phyloP scores from a whole-genome alignment of 2,113 vertebrate genomes.

The Rhinopithecus roxellana region DNA sequence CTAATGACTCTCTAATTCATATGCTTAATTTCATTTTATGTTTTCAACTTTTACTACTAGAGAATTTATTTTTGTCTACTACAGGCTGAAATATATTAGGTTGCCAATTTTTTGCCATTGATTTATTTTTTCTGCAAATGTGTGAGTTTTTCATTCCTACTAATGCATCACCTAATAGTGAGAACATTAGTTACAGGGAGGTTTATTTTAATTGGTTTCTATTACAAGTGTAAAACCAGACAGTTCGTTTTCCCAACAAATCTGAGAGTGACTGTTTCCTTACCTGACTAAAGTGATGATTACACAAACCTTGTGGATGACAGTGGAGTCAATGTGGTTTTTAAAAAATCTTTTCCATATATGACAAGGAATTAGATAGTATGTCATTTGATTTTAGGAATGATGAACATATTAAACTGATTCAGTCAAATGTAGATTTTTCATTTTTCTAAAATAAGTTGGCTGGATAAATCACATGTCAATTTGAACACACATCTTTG shows the following conservation, averaged over 20 bases:
- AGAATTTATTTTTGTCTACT: conserved; percentile 36
- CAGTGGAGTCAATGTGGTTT: background rate
- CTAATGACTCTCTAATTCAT: background rate
- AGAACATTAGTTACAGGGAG: conserved; percentile 6
- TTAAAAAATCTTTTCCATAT: conserved; percentile 46
- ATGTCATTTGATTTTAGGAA: conserved; percentile 47
- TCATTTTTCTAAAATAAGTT: background rate
- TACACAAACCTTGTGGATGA: conserved; percentile 7
- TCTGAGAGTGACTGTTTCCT: conserved; percentile 36
- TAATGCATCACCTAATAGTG: conserved; percentile 49
- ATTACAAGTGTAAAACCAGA: conserved; percentile 50
- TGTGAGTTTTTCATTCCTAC: conserved; percentile 55
- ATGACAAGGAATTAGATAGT: conserved; percentile 28
- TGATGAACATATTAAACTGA: background rate
- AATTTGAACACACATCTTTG: background rate
- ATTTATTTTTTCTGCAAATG: conserved; percentile 46
- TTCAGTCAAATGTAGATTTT: conserved; percentile 42
- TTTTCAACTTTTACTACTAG: conserved; percentile 1
- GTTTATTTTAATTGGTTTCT: conserved; percentile 67
- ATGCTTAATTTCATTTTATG: conserved; percentile 27
- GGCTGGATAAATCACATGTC: background rate
- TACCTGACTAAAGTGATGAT: conserved; percentile 30
- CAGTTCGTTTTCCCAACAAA: conserved; percentile 29
- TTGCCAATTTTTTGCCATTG: background rate
- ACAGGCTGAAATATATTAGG: background rate